These are phyloP conservation scores for Candidula unifasciata DNA, from an alignment of 2,888 invertebrate species.

Conservation along the genomic window DNA sequence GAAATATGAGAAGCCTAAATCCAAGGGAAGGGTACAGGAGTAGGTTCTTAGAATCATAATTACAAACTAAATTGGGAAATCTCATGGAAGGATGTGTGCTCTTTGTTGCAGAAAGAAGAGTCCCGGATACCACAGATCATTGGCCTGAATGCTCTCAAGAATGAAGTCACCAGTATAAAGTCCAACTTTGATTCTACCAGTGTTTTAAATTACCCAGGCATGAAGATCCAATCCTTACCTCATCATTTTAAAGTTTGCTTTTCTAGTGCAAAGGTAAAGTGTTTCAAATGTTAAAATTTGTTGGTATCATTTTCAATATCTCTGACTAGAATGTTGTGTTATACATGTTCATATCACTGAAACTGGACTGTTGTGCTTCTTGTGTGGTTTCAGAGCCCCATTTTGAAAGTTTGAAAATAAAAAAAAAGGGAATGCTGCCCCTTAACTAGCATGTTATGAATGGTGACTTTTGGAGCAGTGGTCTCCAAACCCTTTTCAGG, in stretches of 20 bases:
- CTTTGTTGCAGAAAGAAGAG: not conserved
- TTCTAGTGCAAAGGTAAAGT: not conserved
- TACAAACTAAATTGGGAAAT: not conserved
- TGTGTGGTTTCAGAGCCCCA: too few relatives aligned
- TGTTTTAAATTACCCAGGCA: not conserved
- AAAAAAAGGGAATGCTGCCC: too few relatives aligned
- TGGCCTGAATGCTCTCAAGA: not conserved
- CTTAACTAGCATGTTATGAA: too few relatives aligned
- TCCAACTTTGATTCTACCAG: not conserved
- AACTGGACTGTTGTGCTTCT: too few relatives aligned
- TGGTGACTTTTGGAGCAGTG: too few relatives aligned
- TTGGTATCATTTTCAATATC: not conserved
- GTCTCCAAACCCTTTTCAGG: too few relatives aligned
- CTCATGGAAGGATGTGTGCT: not conserved
- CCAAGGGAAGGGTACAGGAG: too few relatives aligned
- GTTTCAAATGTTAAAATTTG: not conserved
- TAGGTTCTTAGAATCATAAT: too few relatives aligned
- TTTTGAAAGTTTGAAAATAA: too few relatives aligned
- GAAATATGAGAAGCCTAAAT: too few relatives aligned
- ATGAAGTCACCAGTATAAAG: not conserved
- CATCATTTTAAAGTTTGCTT: not conserved
- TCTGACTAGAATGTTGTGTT: not conserved
- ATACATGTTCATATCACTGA: too few relatives aligned
- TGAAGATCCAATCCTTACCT: not conserved
- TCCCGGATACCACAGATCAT: slow-evolving; percentile 26